These are phyloP conservation scores for Neomonachus schauinslandi DNA, from an alignment of 2,113 vertebrate genomes.

Conservation along the genomic window DNA sequence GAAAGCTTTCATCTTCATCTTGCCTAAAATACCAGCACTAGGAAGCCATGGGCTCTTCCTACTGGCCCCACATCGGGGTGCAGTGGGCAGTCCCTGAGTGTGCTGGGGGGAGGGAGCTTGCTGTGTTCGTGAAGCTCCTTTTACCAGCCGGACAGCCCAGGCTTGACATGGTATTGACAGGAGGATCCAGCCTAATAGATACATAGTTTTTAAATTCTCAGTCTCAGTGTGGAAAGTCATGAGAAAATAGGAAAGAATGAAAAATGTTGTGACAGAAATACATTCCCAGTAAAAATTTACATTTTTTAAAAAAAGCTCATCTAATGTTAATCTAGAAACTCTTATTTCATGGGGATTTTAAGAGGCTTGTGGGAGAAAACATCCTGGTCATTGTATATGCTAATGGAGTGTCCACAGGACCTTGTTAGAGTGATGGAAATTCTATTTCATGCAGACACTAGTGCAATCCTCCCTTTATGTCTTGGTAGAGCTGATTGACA, in stretches of 20 bases:
- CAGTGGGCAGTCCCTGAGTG: not conserved
- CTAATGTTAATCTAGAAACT: slow-evolving; percentile 49
- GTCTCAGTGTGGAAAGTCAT: not conserved
- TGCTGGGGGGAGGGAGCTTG: not conserved
- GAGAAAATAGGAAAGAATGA: slow-evolving; percentile 38
- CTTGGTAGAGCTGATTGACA: slow-evolving; percentile 75
- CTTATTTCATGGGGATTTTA: slow-evolving; percentile 61
- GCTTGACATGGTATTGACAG: not conserved
- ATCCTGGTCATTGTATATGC: slow-evolving; percentile 54
- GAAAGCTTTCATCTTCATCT: not conserved
- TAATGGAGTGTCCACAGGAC: slow-evolving; percentile 43
- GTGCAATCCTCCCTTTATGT: slow-evolving; percentile 40
- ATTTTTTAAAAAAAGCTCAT: not conserved
- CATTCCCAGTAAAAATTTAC: slow-evolving; percentile 44
- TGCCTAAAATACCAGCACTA: not conserved
- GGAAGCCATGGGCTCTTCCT: not conserved
- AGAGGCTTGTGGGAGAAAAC: slow-evolving; percentile 28
- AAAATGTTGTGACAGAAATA: slow-evolving; percentile 55
- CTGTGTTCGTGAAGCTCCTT: not conserved
- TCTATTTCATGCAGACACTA: slow-evolving; percentile 58
- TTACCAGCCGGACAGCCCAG: not conserved
- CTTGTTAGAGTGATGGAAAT: slow-evolving; percentile 56
- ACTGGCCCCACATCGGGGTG: fast-evolving
- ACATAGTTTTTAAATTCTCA: not conserved
- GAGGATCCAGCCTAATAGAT: not conserved